Percentiles rank a stretch among this genome's conserved stretches.
These are phyloP conservation scores for Chiloscyllium plagiosum DNA, from an alignment of 2,113 vertebrate genomes.

Conservation along the genomic window DNA sequence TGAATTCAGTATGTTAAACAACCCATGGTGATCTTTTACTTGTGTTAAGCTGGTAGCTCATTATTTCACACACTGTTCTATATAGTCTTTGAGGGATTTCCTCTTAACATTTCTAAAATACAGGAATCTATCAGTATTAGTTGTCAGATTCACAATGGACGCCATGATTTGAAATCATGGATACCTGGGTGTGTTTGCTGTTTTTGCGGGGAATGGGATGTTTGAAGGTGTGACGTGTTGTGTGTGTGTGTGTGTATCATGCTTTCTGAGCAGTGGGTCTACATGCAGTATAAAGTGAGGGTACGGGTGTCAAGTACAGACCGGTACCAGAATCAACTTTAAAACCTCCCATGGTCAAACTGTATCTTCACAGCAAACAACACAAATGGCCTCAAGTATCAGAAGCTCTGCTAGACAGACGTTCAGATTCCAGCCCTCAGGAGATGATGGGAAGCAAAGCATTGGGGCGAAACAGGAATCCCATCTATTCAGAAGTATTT, in stretches of 20 bases:
- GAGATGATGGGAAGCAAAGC: neutral
- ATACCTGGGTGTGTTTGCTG: neutral
- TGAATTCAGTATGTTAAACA: neutral
- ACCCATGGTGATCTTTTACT: neutral
- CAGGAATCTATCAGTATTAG: neutral
- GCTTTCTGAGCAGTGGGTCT: neutral
- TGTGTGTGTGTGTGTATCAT: neutral
- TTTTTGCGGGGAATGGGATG: neutral
- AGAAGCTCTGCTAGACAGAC: neutral
- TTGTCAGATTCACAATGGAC: neutral
- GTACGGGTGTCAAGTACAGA: neutral
- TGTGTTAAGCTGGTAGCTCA: neutral
- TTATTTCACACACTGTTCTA: neutral
- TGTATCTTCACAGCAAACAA: neutral
- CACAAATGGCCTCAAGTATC: neutral
- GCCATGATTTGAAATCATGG: neutral
- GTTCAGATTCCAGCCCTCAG: neutral
- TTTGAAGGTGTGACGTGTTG: neutral
- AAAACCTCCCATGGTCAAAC: neutral
- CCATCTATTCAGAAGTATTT: neutral
- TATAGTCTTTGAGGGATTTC: neutral
- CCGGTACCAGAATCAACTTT: neutral
- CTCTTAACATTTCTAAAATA: neutral
- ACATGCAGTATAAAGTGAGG: neutral
- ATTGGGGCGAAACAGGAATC: neutral